Evolutionary conservation across 2,888 invertebrate species (phyloP), one percentile per base, ranked within the genome.

Genomic region (Ornithoptera alexandrae): DNA sequence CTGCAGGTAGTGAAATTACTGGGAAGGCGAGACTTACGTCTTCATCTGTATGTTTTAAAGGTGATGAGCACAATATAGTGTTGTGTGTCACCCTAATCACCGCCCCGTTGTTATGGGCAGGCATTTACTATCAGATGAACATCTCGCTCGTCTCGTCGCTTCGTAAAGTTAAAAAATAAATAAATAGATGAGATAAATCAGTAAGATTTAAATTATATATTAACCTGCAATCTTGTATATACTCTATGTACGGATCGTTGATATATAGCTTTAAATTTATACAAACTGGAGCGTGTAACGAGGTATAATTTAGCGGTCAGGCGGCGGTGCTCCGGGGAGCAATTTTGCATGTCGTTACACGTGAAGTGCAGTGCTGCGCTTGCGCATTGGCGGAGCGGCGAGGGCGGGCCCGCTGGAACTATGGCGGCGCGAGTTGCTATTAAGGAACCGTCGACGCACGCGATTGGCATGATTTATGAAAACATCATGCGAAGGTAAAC

Each of bases 271-370:
- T 24, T 63, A 42, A n/a, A 20, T 17, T 22, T 58, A 62, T 56
- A 42, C 36, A 66, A 65, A 22, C 20, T 53, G 50, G 46, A 22
- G 57, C 36, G 66, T 17, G 22, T 22, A 39, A 58, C 42, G 42
- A 74, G 68, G 71, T 71, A 70, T 73, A 79, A 79, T 79, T 78
- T 78, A 68, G 70, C 72, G 69, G 58, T 39, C 66, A 66, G 69
- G 75, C 72, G 68, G 64, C 65, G 65, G 30, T 57, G 71, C 67
- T 72, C 64, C 63, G 74, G 71, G 75, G 76, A 69, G 72, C 75
- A 79, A 78, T 77, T 79, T 78, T 72, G 77, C 76, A 73, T 77
- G 74, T 76, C 71, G 75, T 77, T 78, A 77, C 57, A 57, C 72
- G 65, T 36, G 36, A 42, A 65, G 66, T 66, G 63, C 67, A 24